These are phyloP conservation scores for Epiblema foenella DNA, from an alignment of 2,888 invertebrate species.

Conservation along the genomic window DNA sequence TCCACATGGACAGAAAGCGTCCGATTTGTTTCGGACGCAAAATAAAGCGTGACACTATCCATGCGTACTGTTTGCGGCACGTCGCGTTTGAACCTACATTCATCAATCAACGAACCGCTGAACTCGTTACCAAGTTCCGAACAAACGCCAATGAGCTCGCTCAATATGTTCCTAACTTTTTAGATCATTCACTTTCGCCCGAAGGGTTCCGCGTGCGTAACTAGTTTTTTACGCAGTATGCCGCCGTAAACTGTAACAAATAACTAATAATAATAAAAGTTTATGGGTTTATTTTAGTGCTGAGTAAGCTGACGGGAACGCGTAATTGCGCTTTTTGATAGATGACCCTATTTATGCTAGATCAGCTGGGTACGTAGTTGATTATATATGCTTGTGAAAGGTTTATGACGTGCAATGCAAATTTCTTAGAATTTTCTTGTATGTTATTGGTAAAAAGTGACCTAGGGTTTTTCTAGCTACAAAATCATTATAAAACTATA, in stretches of 20 bases:
- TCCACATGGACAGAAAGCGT: constrained; percentile 18
- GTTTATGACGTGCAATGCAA: too few relatives aligned
- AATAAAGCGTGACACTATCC: constrained; percentile 72
- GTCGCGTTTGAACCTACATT: constrained; percentile 59
- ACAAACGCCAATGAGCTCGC: constrained; percentile 69
- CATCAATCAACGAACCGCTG: constrained; percentile 79
- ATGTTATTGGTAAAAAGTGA: too few relatives aligned
- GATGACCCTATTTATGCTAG: constrained; percentile 46
- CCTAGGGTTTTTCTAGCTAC: too few relatives aligned
- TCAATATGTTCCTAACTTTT: constrained; percentile 77
- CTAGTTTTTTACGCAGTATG: constrained; percentile 52
- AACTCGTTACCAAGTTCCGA: constrained; percentile 79
- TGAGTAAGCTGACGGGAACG: constrained; percentile 22
- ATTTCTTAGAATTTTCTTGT: too few relatives aligned
- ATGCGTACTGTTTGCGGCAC: constrained; percentile 59
- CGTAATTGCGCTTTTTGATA: constrained; percentile 46
- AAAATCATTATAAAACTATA: too few relatives aligned
- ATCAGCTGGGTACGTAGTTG: constrained; percentile 36
- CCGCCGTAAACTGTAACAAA: constrained; percentile 41
- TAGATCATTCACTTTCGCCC: constrained; percentile 80
- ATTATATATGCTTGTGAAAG: too few relatives aligned
- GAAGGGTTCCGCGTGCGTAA: constrained; percentile 60
- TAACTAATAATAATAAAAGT: constrained; percentile 44
- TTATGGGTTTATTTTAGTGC: constrained; percentile 40
- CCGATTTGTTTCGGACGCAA: constrained; percentile 55